Percentiles rank a stretch among this genome's conserved stretches.
phyloP scores from a whole-genome alignment of 2,888 invertebrate genomes.

The Julus scandinavius region DNA sequence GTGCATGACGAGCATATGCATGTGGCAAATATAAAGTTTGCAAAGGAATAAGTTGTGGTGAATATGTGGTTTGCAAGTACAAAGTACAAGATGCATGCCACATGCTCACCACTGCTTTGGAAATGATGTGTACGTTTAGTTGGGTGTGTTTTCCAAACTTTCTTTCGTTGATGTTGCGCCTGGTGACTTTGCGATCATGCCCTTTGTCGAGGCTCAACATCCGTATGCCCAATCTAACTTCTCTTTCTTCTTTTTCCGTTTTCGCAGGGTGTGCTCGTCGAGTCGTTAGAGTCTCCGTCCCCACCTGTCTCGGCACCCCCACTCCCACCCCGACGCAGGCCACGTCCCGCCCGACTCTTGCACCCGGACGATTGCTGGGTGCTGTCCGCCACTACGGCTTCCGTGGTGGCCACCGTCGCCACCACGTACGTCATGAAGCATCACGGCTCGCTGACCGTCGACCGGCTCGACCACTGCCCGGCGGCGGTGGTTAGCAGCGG shows the following conservation, averaged over 20 bases:
- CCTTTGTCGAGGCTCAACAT: too few relatives aligned
- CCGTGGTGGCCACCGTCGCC: constrained; percentile 29
- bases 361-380: constrained; percentile 39
- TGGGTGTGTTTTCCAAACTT: too few relatives aligned
- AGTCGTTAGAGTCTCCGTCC: constrained; percentile 46
- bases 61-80: too few relatives aligned
- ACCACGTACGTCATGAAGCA: constrained; percentile 54
- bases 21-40: too few relatives aligned
- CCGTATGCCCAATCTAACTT: too few relatives aligned
- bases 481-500: background rate
- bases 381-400: background rate
- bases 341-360: background rate
- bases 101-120: too few relatives aligned
- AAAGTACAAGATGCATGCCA: too few relatives aligned
- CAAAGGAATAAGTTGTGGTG: too few relatives aligned
- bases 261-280: constrained; percentile 52
- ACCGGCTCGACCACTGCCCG: constrained; percentile 52
- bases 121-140: too few relatives aligned
- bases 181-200: too few relatives aligned
- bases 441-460: constrained; percentile 55
- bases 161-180: too few relatives aligned
- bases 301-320: background rate
- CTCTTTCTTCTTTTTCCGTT: background rate
- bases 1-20: too few relatives aligned
- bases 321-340: background rate